Base-by-base conservation (phyloP, 2,113 vertebrate species). In the Saiga tatarica region DNA sequence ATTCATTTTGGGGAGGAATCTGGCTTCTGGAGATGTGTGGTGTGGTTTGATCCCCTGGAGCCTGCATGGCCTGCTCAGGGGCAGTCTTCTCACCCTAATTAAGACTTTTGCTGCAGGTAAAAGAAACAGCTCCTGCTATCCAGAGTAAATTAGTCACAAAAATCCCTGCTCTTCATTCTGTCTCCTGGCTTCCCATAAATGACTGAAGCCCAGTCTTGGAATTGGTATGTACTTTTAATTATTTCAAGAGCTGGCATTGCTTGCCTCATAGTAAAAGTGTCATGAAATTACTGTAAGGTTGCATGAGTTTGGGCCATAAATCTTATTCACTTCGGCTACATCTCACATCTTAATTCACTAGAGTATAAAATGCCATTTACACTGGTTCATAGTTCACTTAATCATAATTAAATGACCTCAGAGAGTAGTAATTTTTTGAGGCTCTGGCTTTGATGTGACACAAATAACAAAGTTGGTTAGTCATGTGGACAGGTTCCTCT, bases 361-460 rank as follows among this genome's bases (percentile, higher is more conserved):
- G 98, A 97, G 98, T 99, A 99, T 99, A 99, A 99, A 99, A 98
- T 98, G 98, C 97, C 98, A 98, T 98, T 99, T 99, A 98, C 97
- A 98, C 98, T 98, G 98, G 94, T 98, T 98, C 98, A 99, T 98
- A 98, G 97, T 99, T 99, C 99, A 98, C 98, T 99, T 98, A 99
- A 98, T 99, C 98, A 98, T 99, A 99, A 99, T 99, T 99, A 99
- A 99, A 98, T 99, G 10, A 99, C 99, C 98, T 98, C 98, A 98
- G 98, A 98, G 98, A 97, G 98, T 95, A 99, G 97, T 99, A 99
- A 99, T 98, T 99, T 98, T 71, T 98, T 50, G 97, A 98, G 96
- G 93, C 93, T 94, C 94, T 98, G 95, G 96, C 98, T 99, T 99
- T 99, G 98, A 99, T 98, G 99, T 99, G 98, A 98, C 98, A 99